Percentiles rank a stretch among this genome's conserved stretches.
Evolutionary conservation across 2,888 invertebrate species (phyloP).

Genomic region (Apodemia zela): DNA sequence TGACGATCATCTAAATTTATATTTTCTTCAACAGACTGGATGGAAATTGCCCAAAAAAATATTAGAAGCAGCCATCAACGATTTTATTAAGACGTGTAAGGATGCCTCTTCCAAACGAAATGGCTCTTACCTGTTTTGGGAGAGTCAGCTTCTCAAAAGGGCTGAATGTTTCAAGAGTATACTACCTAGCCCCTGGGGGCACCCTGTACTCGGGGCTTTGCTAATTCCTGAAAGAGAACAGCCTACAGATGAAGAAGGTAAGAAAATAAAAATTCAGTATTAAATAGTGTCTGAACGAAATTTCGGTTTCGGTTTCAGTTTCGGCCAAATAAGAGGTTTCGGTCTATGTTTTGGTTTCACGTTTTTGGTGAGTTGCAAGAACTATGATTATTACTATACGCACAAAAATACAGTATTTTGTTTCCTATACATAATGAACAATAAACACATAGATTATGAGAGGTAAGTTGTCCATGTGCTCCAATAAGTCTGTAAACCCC

Average conservation of each 20-base stretch:
- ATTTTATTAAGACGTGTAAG: constrained; percentile 55
- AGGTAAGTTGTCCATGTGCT: no score
- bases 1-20: no score
- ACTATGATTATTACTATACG: no score
- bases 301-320: no score
- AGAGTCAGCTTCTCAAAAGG: constrained; percentile 66
- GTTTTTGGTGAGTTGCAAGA: no score
- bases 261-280: constrained; percentile 21
- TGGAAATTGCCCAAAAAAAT: constrained; percentile 55
- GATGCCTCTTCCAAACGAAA: constrained; percentile 50
- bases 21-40: constrained; percentile 49
- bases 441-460: no score
- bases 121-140: constrained; percentile 54
- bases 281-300: no score
- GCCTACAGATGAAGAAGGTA: constrained; percentile 59
- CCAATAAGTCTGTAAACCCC: no score
- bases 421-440: no score
- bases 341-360: no score
- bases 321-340: no score
- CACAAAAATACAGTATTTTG: no score
- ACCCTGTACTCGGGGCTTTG: constrained; percentile 75
- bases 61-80: constrained; percentile 52
- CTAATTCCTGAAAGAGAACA: constrained; percentile 76
- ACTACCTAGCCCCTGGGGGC: constrained; percentile 76
- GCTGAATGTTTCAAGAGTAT: constrained; percentile 79